Evolutionary conservation across 2,888 invertebrate genomes (phyloP).

Genomic region (Epinotia bilunana): DNA sequence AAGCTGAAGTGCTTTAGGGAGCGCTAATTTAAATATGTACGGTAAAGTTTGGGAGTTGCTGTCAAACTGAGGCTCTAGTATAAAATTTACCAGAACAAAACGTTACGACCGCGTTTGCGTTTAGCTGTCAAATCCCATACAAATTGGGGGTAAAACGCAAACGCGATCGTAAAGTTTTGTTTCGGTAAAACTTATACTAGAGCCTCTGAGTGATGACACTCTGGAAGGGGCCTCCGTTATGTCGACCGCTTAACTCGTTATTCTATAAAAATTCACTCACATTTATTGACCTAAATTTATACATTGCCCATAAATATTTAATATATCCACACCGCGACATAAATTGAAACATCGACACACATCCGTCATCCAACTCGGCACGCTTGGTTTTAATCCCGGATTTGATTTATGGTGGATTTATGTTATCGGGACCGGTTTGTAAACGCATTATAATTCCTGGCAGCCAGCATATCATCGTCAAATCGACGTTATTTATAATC

Average conservation of each 20-base stretch:
- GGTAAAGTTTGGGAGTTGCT: conserved; percentile 13
- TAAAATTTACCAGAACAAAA: too few species aligned
- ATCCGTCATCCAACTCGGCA: conserved; percentile 4
- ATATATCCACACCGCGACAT: neutral
- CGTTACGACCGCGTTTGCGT: too few species aligned
- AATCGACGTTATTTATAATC: conserved; percentile 5
- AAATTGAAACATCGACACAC: conserved; percentile 9
- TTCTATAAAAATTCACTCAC: neutral
- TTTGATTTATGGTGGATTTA: conserved; percentile 1
- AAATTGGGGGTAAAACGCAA: too few species aligned
- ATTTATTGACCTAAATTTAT: neutral
- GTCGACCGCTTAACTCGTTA: neutral
- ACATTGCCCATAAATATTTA: neutral
- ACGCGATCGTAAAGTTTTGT: too few species aligned
- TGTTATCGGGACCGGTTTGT: neutral
- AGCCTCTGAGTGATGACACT: too few species aligned
- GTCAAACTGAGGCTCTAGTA: too few species aligned
- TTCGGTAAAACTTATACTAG: too few species aligned
- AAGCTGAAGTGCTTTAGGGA: conserved; percentile 33
- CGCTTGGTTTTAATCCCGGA: neutral
- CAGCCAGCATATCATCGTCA: neutral
- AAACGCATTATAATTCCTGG: conserved; percentile 3
- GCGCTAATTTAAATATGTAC: conserved; percentile 29
- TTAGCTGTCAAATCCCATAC: too few species aligned
- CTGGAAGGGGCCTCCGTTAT: too few species aligned